Evolutionary conservation across 2,113 vertebrate genomes (phyloP), one percentile per base, ranked within the genome.

Genomic region (Brienomyrus brachyistius): DNA sequence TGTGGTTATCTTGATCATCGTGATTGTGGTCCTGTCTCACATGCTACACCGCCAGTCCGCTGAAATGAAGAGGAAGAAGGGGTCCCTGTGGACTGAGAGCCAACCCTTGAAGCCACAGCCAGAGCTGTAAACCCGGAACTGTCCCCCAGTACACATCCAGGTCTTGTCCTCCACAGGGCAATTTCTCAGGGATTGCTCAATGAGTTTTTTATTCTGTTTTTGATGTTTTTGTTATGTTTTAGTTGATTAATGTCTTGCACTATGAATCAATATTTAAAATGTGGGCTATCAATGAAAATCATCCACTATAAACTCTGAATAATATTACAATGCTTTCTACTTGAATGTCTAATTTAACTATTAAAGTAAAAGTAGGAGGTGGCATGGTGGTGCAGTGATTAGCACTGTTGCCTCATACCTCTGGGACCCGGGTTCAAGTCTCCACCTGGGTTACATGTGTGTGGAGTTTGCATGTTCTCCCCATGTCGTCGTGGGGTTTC

Each of bases 21-120:
- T 94, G 15, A 0, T 90, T 0, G 9, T 93, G 5, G 6, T 96
- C 15, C 10, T 92, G 59, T 17, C 86, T 27, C 56, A 45, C 87
- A 89, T 19, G 43, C 0, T 94, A 27, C 91, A 86, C 2, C 3
- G 0, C 35, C 27, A 51, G 88, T 48, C 89, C 27, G 89, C 35
- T 1, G 27, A 48, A 77, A 90, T 40, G 51, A 94, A 92, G 40
- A 93, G 92, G 62, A 5, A 88, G 0, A 35, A 7, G 0, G 0
- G 45, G 0, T 86, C 89, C 90, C 89, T 96, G 0, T 96, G 95
- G 96, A 17, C 52, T n/a, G 95, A 95, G 50, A 83, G 83, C 5
- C 89, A 91, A 0, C 89, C 90, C 5, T 91, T 96, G 35, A 92
- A 89, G 0, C 0, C 77, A 19, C 31, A 80, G 35, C 13, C 74